phyloP scores from a whole-genome alignment of 2,113 vertebrate genomes.

The mouse (Mus musculus) region GRCm39 chr6:103472001-103472500 shows the following conservation, averaged over 20 bases:
- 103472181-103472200: not conserved
- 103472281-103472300: not conserved
- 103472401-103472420: not conserved
- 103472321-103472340: not conserved
- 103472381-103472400: not conserved
- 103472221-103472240: not conserved
- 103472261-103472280: not conserved
- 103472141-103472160: not conserved
- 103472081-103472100: not conserved
- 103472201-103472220: not conserved
- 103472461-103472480: not conserved
- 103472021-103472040: not conserved
- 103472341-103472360: not conserved
- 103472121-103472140: not conserved
- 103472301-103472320: not conserved
- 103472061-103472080: not conserved
- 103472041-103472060: not conserved
- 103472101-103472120: not conserved
- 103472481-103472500: not conserved
- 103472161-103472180: not conserved
- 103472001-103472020: not conserved
- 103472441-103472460: not conserved
- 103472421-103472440: not conserved
- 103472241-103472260: not conserved
- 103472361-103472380: no score